phyloP scores from a whole-genome alignment of 1,140 invertebrate genomes.

The Diachasma alloeum region DNA sequence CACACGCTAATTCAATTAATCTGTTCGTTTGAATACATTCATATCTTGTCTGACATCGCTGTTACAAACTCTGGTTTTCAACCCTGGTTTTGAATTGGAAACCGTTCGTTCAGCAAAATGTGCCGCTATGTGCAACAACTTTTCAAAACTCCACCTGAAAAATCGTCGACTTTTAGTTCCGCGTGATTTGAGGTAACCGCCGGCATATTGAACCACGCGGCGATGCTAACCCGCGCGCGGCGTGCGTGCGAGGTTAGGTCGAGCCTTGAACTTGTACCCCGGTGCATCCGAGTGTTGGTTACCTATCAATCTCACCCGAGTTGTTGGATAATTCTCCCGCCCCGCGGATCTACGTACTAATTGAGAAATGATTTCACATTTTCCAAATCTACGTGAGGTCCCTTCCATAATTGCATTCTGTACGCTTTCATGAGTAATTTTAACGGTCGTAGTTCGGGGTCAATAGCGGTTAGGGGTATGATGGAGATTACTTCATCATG shows the following conservation, averaged over 20 bases:
- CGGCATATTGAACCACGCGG: neutral
- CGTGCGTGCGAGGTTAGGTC: neutral
- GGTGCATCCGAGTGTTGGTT: neutral
- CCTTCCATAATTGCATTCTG: constrained; percentile 8
- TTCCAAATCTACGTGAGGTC: constrained; percentile 4
- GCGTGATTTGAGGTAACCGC: neutral
- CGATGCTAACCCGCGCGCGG: neutral
- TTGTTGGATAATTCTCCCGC: neutral
- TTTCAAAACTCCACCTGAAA: neutral
- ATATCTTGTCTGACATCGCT: too few relatives aligned
- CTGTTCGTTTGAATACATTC: too few relatives aligned
- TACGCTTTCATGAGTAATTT: constrained; percentile 27
- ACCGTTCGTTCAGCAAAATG: too few relatives aligned
- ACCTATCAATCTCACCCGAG: neutral
- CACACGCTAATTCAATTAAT: too few relatives aligned
- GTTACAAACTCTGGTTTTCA: too few relatives aligned
- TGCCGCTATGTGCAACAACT: too few relatives aligned
- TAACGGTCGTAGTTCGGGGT: constrained; percentile 24
- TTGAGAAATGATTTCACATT: constrained; percentile 50
- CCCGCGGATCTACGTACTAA: constrained; percentile 31
- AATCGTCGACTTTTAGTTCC: neutral
- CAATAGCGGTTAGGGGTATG: neutral
- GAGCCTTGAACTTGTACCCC: neutral
- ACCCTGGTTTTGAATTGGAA: too few relatives aligned
- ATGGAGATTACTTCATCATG: constrained; percentile 4